Base-by-base conservation (phyloP, 1,140 invertebrate species). In the Nylanderia fulva region DNA sequence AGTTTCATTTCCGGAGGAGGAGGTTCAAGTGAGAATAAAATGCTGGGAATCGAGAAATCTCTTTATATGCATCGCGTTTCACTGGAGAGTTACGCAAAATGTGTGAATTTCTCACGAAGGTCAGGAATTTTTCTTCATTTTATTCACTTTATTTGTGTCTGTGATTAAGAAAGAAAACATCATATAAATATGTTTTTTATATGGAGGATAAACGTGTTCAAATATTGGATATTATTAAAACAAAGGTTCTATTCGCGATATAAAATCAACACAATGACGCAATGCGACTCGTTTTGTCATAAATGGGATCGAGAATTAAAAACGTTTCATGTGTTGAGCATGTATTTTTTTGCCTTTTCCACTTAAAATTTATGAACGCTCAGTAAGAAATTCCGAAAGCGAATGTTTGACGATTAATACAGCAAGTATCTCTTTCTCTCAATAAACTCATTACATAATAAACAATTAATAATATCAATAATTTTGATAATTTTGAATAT, bases 81-180 rank as follows among this genome's bases (percentile, higher is more conserved):
- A 63, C 6, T 76, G n/a, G 39, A 63, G 48, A 76, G 74, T 76
- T 61, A 63, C 21, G 18, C 18, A 48, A 63, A 76, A 75, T 27
- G 5, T 9, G 15, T 13, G 15, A 39, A 36, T 5, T 24, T 0
- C 11, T 60, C n/a, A 8, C 24, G 2, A 39, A 42, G 4, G 60
- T 27, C 45, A 48, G 45, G 15, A 48, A 48, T 48, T 48, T 15
- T 18, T 18, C 45, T 42, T 42, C 9, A 48, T 48, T 48, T 45
- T 45, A 2, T 13, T 13, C 45, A 48, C 13, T 48, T 58, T 24
- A 58, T 58, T 58, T 56, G n/a, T n/a, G 42, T 24, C 52, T 74
- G 13, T 8, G 4, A 74, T 24, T 24, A 24, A 58, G 15, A 58
- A 36, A 36, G 56, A 74, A 54, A 56, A 24, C 18, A 4, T 42